A percentile compares a stretch with the other conserved stretches of the same genome.
These are phyloP conservation scores for Celastrina argiolus DNA, from an alignment of 2,888 invertebrate genomes.

Conservation along the genomic window DNA sequence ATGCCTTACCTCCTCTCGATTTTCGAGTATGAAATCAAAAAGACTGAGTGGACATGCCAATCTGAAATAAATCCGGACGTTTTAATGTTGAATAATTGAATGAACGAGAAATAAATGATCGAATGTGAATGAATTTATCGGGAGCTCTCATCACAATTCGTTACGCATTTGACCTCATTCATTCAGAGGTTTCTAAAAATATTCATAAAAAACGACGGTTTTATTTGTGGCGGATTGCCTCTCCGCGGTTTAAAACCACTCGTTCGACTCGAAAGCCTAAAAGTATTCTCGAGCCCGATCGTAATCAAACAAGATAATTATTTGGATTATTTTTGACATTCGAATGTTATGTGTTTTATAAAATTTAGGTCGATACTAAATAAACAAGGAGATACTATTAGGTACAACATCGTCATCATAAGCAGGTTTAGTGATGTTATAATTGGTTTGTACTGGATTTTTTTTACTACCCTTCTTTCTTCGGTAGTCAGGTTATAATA, in stretches of 20 bases:
- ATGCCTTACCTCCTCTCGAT: too few relatives aligned
- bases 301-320: slow-evolving; percentile 1
- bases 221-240: background rate
- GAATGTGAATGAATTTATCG: slow-evolving; percentile 6
- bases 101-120: background rate
- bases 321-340: background rate
- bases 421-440: too few relatives aligned
- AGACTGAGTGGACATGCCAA: background rate
- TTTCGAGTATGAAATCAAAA: background rate
- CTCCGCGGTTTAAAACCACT: background rate
- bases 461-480: too few relatives aligned
- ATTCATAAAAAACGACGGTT: background rate
- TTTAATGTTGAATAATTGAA: slow-evolving; percentile 1
- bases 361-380: too few relatives aligned
- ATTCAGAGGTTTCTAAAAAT: slow-evolving; percentile 7
- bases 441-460: too few relatives aligned
- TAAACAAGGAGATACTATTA: too few relatives aligned
- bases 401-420: too few relatives aligned
- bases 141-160: background rate
- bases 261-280: background rate
- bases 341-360: background rate
- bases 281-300: background rate
- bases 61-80: background rate
- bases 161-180: slow-evolving; percentile 7
- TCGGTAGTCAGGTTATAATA: too few relatives aligned